These are phyloP conservation scores for Lucinisca nassula DNA, from an alignment of 2,888 invertebrate species.

Conservation along the genomic window DNA sequence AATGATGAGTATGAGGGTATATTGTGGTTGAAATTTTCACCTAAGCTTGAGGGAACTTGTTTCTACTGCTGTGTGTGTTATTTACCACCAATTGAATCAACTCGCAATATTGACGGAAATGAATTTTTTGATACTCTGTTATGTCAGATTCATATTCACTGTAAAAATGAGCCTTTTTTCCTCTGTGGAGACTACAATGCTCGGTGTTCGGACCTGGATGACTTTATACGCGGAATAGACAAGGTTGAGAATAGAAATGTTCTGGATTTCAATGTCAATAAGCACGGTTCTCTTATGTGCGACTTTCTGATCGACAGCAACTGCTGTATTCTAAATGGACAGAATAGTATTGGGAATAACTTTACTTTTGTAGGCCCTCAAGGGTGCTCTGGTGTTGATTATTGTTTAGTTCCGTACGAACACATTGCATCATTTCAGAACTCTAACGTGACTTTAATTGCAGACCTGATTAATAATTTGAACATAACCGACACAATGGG, in stretches of 20 bases:
- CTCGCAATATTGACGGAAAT: no score
- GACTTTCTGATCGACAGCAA: constrained; percentile 14
- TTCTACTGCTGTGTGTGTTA: not conserved
- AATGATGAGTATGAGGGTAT: not conserved
- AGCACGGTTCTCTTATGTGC: not conserved
- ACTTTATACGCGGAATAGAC: constrained; percentile 29
- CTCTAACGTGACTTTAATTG: no score
- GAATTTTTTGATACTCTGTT: no score
- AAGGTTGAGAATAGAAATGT: constrained; percentile 7
- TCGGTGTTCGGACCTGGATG: no score
- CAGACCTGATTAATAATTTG: no score
- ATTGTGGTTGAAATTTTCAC: not conserved
- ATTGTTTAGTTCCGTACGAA: not conserved
- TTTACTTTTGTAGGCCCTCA: not conserved
- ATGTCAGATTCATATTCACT: no score
- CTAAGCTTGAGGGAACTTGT: not conserved
- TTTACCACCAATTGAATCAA: not conserved
- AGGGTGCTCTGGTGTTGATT: not conserved
- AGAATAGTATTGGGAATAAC: not conserved
- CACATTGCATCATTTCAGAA: no score
- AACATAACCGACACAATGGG: no score
- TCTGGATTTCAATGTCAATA: constrained; percentile 19
- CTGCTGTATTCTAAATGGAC: not conserved
- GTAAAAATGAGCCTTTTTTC: no score
- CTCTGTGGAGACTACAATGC: no score